Evolutionary conservation across 2,113 vertebrate genomes (phyloP), one percentile per base, ranked within the genome.

Genomic region (Macquaria ambigua): DNA sequence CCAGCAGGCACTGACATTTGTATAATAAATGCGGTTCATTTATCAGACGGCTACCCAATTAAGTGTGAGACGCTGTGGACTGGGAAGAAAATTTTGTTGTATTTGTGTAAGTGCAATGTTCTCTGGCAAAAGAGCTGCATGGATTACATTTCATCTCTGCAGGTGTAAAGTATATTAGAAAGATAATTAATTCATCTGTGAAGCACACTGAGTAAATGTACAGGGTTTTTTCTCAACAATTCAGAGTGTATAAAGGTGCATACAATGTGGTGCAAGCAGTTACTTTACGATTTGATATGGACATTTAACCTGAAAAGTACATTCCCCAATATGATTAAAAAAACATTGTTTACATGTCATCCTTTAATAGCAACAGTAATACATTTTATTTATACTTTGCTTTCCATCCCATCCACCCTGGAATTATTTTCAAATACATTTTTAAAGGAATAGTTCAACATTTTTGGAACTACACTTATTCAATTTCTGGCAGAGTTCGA

Each of bases 1-100:
- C 75, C 90, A 88, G 89, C 87, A 92, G 86, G 85, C 84, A 67
- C 77, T 92, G 92, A 89, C 92, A 93, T 90, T 92, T 89, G 70
- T 90, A 79, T 93, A 90, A 94, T 90, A 91, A 92, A 83, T 74
- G 77, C 71, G 88, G 67, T 58, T 93, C 79, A 82, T 81, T 90
- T 91, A 39, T 87, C 82, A 83, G 84, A 90, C 15, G 34, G 76
- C 75, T 74, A 74, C 79, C 91, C 86, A 88, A 90, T 87, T 88
- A 91, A 75, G 77, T 82, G 79, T 70, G 28, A 89, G 82, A 89
- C 68, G 59, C 70, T 14, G 46, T 48, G 77, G 59, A 67, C 86
- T 50, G 46, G 48, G 37, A 55, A 25, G 41, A 81, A 86, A 77
- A 77, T 72, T 73, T 56, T 1, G 78, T 61, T 68, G 56, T 50